Percentiles rank a stretch among this genome's conserved stretches.
These are phyloP conservation scores for Arothron firmamentum DNA, from an alignment of 2,113 vertebrate genomes.

Conservation along the genomic window DNA sequence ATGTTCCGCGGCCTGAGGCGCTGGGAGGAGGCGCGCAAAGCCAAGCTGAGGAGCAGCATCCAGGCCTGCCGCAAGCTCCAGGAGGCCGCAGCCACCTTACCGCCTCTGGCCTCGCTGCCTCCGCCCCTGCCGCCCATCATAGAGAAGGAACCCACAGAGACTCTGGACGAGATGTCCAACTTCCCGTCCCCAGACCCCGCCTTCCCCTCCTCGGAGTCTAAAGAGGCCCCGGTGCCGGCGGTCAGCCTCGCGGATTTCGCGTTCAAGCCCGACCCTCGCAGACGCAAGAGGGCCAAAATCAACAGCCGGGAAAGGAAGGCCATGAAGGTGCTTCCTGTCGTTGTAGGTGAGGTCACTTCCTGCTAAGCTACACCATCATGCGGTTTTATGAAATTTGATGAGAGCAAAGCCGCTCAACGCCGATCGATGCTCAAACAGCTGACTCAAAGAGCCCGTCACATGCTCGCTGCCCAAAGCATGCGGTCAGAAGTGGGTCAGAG, in stretches of 20 bases:
- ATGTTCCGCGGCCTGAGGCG: slow-evolving; percentile 86
- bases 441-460: no score
- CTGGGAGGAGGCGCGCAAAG: slow-evolving; percentile 84
- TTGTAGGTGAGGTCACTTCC: slow-evolving; percentile 81
- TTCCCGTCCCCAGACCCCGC: slow-evolving; percentile 27
- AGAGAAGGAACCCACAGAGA: slow-evolving; percentile 48
- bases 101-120: slow-evolving; percentile 59
- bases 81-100: slow-evolving; percentile 53
- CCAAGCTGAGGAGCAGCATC: slow-evolving; percentile 79
- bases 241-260: slow-evolving; percentile 73
- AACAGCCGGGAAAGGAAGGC: slow-evolving; percentile 89
- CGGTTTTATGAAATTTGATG: not conserved
- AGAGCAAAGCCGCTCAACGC: no score
- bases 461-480: no score
- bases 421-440: no score
- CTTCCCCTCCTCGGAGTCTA: slow-evolving; percentile 46
- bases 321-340: slow-evolving; percentile 90
- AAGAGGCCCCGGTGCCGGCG: slow-evolving; percentile 53
- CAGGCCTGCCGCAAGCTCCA: slow-evolving; percentile 71
- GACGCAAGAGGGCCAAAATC: slow-evolving; percentile 81
- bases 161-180: slow-evolving; percentile 44
- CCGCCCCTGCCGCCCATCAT: slow-evolving; percentile 59
- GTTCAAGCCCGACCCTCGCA: slow-evolving; percentile 50
- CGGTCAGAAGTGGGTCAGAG: no score
- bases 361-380: not conserved